phyloP scores from a whole-genome alignment of 1,140 invertebrate genomes.

The Cyphomyrmex costatus region DNA sequence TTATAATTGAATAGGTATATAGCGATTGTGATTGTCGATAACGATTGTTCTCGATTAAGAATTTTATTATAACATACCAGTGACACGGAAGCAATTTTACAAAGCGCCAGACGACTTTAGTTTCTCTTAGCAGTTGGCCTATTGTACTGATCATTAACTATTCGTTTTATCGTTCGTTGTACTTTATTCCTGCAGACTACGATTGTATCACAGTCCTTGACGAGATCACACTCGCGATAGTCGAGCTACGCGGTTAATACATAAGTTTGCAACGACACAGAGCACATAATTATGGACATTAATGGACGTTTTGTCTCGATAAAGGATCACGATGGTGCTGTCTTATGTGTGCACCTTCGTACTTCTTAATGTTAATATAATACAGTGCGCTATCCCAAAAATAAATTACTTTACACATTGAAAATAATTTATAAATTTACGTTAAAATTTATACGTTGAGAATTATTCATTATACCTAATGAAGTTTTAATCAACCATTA shows the following conservation, averaged over 20 bases:
- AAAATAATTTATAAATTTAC: constrained; percentile 22
- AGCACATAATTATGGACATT: constrained; percentile 41
- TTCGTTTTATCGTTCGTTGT: constrained; percentile 70
- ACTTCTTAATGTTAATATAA: constrained; percentile 26
- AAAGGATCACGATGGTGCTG: constrained; percentile 33
- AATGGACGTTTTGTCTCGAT: constrained; percentile 40
- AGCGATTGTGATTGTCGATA: constrained; percentile 40
- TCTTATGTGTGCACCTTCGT: constrained; percentile 38
- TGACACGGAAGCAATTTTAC: constrained; percentile 53
- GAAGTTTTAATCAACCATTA: neutral
- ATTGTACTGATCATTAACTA: constrained; percentile 43
- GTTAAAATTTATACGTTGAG: too few relatives aligned
- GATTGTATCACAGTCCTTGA: constrained; percentile 75
- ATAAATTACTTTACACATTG: neutral
- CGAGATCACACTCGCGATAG: constrained; percentile 68
- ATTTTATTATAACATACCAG: constrained; percentile 25
- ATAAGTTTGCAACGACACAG: constrained; percentile 33
- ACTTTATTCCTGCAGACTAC: constrained; percentile 73
- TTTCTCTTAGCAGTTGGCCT: constrained; percentile 5
- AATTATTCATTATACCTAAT: neutral
- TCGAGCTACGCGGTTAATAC: constrained; percentile 48
- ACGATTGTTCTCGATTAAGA: constrained; percentile 25
- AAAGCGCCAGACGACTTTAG: constrained; percentile 41
- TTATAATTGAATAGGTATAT: constrained; percentile 1
- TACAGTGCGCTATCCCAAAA: constrained; percentile 27